These are phyloP conservation scores for Sardina pilchardus DNA, from an alignment of 2,113 vertebrate genomes.

Conservation along the genomic window DNA sequence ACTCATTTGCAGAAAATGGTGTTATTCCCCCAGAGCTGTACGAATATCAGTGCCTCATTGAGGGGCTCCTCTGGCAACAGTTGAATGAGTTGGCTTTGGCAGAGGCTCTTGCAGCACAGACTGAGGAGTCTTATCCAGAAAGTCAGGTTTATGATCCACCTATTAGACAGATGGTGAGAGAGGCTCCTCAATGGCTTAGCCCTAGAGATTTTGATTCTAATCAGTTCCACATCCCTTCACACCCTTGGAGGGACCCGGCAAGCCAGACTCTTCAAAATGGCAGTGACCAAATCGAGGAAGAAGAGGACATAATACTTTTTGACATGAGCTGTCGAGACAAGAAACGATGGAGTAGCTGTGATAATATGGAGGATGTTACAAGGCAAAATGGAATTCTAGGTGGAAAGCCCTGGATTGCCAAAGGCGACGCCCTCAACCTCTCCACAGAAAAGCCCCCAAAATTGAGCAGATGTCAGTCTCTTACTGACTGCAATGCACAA, in stretches of 20 bases:
- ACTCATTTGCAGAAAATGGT: conserved; percentile 71
- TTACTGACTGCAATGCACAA: conserved; percentile 62
- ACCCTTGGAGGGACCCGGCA: conserved; percentile 65
- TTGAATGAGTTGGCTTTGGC: conserved; percentile 70
- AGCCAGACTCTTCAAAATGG: conserved; percentile 57
- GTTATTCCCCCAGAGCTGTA: conserved; percentile 71
- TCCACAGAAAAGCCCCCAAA: conserved; percentile 52
- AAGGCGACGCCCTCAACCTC: conserved; percentile 59
- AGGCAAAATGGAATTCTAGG: conserved; percentile 22
- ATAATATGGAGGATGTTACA: conserved; percentile 58
- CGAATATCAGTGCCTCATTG: conserved; percentile 74
- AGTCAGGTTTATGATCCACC: conserved; percentile 42
- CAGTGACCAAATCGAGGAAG: conserved; percentile 60
- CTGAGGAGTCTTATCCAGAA: conserved; percentile 45
- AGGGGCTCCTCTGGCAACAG: conserved; percentile 75
- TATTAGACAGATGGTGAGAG: conserved; percentile 33
- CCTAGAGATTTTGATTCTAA: conserved; percentile 62
- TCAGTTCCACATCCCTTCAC: conserved; percentile 68
- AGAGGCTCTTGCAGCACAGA: conserved; percentile 61
- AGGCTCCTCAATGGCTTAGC: conserved; percentile 51
- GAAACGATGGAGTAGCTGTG: conserved; percentile 67
- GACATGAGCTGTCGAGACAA: conserved; percentile 69
- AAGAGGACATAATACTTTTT: conserved; percentile 68
- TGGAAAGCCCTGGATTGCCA: conserved; percentile 53
- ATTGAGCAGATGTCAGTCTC: conserved; percentile 60